These are phyloP conservation scores for Mercenaria mercenaria DNA, from an alignment of 1,140 invertebrate genomes.

Conservation along the genomic window DNA sequence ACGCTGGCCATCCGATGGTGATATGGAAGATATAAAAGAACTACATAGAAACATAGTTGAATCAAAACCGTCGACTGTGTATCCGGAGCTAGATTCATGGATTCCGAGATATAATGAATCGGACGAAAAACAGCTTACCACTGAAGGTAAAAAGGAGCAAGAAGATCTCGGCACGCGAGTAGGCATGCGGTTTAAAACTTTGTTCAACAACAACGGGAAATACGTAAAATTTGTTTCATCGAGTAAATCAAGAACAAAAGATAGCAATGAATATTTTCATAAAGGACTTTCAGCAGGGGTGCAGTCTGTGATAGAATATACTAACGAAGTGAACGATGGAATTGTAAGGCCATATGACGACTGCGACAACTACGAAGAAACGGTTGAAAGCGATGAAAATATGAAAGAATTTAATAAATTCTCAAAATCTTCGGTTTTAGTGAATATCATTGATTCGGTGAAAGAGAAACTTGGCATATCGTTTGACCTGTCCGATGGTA, in stretches of 20 bases:
- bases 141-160: constrained; percentile 15
- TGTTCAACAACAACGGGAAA: constrained; percentile 5
- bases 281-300: neutral
- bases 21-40: constrained; percentile 13
- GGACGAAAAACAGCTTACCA: neutral
- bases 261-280: neutral
- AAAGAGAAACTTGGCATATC: neutral
- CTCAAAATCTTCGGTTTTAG: neutral
- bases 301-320: neutral
- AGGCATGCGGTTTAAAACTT: neutral
- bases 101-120: neutral
- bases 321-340: neutral
- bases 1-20: neutral
- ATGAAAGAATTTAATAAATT: neutral
- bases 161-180: neutral
- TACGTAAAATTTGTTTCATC: constrained; percentile 9
- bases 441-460: neutral
- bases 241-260: neutral
- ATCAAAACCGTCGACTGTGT: neutral
- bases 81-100: constrained; percentile 41
- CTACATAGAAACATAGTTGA: neutral
- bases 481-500: neutral
- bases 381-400: constrained; percentile 1
- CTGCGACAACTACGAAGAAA: constrained; percentile 19
- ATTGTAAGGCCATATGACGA: neutral